Evolutionary conservation across 2,888 invertebrate genomes (phyloP).

Genomic region (Lymantria monacha): DNA sequence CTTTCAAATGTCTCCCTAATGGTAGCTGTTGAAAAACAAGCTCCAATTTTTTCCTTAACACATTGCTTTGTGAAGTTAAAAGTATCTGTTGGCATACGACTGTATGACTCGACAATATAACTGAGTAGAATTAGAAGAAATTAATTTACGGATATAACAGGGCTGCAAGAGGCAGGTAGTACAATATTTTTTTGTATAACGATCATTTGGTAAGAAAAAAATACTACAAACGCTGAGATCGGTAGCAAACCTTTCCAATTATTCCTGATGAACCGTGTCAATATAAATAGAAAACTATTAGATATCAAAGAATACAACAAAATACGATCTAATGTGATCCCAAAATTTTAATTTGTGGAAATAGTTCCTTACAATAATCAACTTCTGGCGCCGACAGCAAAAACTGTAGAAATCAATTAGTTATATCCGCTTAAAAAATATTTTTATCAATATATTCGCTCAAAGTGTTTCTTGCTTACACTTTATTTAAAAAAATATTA

Average conservation of each 20-base stretch:
- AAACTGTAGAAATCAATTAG: constrained; percentile 27
- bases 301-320: constrained; percentile 48
- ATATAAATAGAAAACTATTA: constrained; percentile 71
- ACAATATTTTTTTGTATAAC: constrained; percentile 41
- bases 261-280: constrained; percentile 64
- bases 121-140: constrained; percentile 64
- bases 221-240: constrained; percentile 54
- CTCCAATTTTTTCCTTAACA: constrained; percentile 46
- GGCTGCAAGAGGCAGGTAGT: constrained; percentile 62
- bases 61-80: constrained; percentile 49
- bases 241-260: constrained; percentile 73
- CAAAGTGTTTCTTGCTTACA: too few relatives aligned
- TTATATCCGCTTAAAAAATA: constrained; percentile 2
- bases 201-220: constrained; percentile 46
- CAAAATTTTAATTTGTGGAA: constrained; percentile 46
- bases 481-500: too few relatives aligned
- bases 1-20: constrained; percentile 75
- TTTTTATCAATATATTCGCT: too few relatives aligned
- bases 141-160: constrained; percentile 68
- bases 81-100: constrained; percentile 60
- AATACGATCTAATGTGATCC: constrained; percentile 44
- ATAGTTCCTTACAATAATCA: constrained; percentile 35
- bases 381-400: constrained; percentile 60
- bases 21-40: constrained; percentile 66
- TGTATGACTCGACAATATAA: constrained; percentile 71